Conservation (phyloP, 2,113 vertebrate species). For the Callocephalon fimbriatum region DNA sequence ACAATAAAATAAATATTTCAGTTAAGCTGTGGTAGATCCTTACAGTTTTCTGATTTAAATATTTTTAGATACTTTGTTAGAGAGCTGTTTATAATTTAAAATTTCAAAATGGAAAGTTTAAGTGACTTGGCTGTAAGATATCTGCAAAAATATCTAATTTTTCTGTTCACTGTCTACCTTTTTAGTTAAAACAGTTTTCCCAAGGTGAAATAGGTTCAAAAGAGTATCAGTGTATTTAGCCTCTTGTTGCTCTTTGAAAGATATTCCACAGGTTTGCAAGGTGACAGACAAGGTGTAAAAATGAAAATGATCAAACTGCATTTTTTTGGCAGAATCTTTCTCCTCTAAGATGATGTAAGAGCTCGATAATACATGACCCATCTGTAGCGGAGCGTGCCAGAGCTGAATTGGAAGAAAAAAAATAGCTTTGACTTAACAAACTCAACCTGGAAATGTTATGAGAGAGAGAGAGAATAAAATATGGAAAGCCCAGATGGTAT, state of each 20-base stretch:
- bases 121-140: not conserved
- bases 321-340: not conserved
- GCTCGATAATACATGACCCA: not conserved
- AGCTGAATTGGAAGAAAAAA: not conserved
- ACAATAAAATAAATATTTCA: not conserved
- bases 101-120: not conserved
- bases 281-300: not conserved
- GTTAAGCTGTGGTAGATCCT: not conserved
- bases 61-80: not conserved
- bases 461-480: slow-evolving; percentile 28
- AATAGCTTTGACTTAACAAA: slow-evolving; percentile 43
- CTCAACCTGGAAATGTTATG: not conserved
- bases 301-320: not conserved
- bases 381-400: not conserved
- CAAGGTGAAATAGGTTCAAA: not conserved
- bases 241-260: not conserved
- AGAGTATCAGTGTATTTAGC: not conserved
- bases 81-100: not conserved
- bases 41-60: not conserved
- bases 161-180: not conserved
- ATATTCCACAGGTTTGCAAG: not conserved
- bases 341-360: not conserved
- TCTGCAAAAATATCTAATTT: not conserved
- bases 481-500: slow-evolving; percentile 47
- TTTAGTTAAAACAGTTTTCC: not conserved